phyloP scores from a whole-genome alignment of 2,113 vertebrate species.

The Zosterops pallidus region DNA sequence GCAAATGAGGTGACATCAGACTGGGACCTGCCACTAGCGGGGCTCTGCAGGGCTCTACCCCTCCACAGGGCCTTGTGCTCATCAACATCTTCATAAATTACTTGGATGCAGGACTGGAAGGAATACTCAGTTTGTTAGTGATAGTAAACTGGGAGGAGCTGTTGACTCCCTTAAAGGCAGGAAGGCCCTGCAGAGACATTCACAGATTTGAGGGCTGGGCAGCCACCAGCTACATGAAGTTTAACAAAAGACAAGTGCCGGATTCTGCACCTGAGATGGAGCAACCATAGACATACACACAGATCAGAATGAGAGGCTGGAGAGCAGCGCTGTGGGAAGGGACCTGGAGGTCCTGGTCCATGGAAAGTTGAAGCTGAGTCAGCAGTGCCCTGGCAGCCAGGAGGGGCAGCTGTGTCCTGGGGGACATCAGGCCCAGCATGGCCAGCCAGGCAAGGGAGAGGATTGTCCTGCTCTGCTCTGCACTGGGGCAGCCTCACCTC shows the following conservation, averaged over 20 bases:
- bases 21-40: fast-evolving
- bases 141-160: not conserved
- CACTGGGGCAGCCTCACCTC: fast-evolving
- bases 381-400: not conserved
- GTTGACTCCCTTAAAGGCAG: not conserved
- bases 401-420: not conserved
- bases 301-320: fast-evolving
- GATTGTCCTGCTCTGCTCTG: not conserved
- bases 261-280: not conserved
- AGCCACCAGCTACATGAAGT: not conserved
- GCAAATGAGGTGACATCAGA: not conserved
- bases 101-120: not conserved
- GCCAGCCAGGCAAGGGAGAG: fast-evolving
- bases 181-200: not conserved
- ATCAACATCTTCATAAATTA: not conserved
- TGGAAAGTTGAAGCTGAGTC: not conserved
- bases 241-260: not conserved
- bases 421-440: not conserved
- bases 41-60: not conserved
- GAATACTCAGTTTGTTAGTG: not conserved
- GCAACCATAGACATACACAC: not conserved
- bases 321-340: fast-evolving
- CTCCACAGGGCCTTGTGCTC: not conserved
- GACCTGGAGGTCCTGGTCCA: fast-evolving
- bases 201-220: not conserved